Base-by-base conservation (phyloP, 2,888 invertebrate genomes). In the Drosophila nr. fundita region DNA sequence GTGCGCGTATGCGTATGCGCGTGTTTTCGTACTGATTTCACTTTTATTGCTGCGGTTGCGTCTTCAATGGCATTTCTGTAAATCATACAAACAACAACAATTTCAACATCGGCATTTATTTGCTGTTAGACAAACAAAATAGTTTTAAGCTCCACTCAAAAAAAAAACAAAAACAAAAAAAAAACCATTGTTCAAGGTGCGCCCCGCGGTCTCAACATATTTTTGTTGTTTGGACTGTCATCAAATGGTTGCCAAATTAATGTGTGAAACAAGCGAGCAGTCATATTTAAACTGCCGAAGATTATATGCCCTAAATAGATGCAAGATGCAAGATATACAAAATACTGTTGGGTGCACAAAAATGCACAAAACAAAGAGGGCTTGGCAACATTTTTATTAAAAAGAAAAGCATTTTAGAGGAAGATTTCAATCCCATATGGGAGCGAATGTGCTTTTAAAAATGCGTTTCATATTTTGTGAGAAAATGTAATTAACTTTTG, bases 21-120 rank as follows among this genome's bases (percentile, higher is more conserved):
- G 45, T 48, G 60, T 80, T 55, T 73, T 68, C 58, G 83, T 73
- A 69, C 80, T 81, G 89, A 89, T 87, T 87, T 87, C 87, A 89
- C 87, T 87, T 87, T 89, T 87, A 85, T 87, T 85, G 65, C 85
- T 76, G 70, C 72, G 73, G 62, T 76, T 76, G 66, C 64, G 74
- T 83, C 71, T 71, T 87, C 78, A 87, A 87, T 87, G 85, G 87
- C 65, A 87, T 87, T 87, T 83, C 87, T 87, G 89, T 82, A 88
- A 87, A 68, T 78, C 71, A 68, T 57, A 69, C 52, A 82, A 67
- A 76, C 34, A 74, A 64, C 11, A 57, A 55, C 29, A 72, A 48
- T 32, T 27, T 55, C 36, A 67, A 62, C 61, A 58, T 45, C 62
- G 52, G 61, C 38, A 72, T 73, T 79, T 70, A 71, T 81, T 76